These are phyloP conservation scores for Hoplodrina blanda DNA, from an alignment of 2,888 invertebrate species.

Conservation along the genomic window DNA sequence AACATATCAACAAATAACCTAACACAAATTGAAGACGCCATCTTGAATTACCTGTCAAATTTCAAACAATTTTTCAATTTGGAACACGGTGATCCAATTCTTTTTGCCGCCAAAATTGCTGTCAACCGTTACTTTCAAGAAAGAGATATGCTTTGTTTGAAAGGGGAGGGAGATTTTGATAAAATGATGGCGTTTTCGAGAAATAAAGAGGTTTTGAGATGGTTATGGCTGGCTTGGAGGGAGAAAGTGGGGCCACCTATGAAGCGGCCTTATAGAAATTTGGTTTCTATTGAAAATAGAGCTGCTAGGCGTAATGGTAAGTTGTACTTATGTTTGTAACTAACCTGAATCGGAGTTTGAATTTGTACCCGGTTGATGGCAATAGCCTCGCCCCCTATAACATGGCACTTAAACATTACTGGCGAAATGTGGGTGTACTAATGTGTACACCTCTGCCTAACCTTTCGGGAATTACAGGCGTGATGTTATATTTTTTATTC, in stretches of 20 bases:
- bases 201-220: conserved; percentile 87
- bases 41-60: conserved; percentile 71
- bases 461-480: too few relatives aligned
- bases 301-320: conserved; percentile 92
- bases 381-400: too few relatives aligned
- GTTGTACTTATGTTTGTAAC: conserved; percentile 6
- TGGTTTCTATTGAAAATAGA: conserved; percentile 91
- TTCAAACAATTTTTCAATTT: conserved; percentile 60
- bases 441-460: too few relatives aligned
- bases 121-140: conserved; percentile 36
- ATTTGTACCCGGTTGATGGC: too few relatives aligned
- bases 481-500: conserved; percentile 5
- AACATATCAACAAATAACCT: conserved; percentile 64
- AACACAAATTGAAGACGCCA: conserved; percentile 74
- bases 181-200: conserved; percentile 89
- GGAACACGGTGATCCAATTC: conserved; percentile 50
- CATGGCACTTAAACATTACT: too few relatives aligned
- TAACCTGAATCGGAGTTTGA: too few relatives aligned
- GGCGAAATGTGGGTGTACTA: too few relatives aligned
- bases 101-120: conserved; percentile 65
- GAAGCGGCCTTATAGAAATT: conserved; percentile 87
- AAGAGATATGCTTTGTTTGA: conserved; percentile 84
- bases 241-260: conserved; percentile 91
- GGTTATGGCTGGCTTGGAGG: conserved; percentile 93
- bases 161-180: conserved; percentile 92